These are phyloP conservation scores for Hypsibius dujardini DNA, from an alignment of 1,140 invertebrate genomes.

Conservation along the genomic window DNA sequence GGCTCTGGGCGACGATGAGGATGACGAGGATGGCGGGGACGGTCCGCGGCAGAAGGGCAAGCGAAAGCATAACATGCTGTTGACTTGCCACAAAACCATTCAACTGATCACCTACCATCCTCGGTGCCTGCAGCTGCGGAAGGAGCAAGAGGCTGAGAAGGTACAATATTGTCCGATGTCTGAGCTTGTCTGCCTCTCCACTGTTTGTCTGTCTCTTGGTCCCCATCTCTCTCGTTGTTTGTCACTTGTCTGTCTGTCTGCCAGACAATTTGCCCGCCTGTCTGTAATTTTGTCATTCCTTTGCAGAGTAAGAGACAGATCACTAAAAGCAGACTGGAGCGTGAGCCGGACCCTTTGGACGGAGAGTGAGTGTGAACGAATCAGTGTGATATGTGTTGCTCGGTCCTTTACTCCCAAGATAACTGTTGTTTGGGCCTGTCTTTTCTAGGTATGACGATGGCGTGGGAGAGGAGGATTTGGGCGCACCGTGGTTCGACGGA, in stretches of 20 bases:
- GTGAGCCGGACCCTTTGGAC: not conserved
- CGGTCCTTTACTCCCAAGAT: too few species aligned
- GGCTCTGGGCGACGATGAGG: too few species aligned
- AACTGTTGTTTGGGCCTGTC: too few species aligned
- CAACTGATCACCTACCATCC: constrained; percentile 9
- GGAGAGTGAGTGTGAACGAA: not conserved
- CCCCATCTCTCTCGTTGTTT: too few species aligned
- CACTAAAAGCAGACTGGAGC: not conserved
- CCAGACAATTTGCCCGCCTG: not conserved
- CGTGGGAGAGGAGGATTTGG: not conserved
- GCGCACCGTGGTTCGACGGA: constrained; percentile 15
- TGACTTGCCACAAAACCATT: constrained; percentile 17
- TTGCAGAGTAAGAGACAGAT: not conserved
- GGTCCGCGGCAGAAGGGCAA: not conserved
- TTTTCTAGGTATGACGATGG: not conserved
- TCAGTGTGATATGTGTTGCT: too few species aligned
- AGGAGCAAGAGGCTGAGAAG: not conserved
- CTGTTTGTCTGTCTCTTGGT: too few species aligned
- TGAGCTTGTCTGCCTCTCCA: not conserved
- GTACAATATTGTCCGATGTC: not conserved
- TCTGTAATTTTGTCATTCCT: not conserved
- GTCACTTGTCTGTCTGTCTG: too few species aligned
- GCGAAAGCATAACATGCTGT: not conserved
- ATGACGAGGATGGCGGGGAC: constrained; percentile 17
- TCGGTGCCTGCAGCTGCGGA: not conserved